phyloP scores from a whole-genome alignment of 2,113 vertebrate genomes.

The Callaeas wilsoni region DNA sequence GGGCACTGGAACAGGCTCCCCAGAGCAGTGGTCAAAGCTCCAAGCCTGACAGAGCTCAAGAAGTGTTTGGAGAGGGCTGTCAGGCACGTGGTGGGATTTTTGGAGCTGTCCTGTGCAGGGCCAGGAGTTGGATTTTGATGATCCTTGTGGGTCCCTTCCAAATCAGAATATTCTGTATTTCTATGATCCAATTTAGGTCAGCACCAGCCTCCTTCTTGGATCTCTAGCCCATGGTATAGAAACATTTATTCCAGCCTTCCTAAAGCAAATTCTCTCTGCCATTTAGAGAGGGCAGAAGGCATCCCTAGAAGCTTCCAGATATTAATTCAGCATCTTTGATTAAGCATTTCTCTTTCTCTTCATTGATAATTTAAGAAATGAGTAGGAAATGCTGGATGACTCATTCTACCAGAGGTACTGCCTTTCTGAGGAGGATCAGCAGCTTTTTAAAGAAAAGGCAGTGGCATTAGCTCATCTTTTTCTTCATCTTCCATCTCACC shows the following conservation, averaged over 20 bases:
- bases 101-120: neutral
- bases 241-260: neutral
- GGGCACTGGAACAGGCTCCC: neutral
- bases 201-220: neutral
- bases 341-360: neutral
- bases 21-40: neutral
- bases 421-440: constrained; percentile 16
- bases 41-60: neutral
- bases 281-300: neutral
- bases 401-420: constrained; percentile 32
- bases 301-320: neutral
- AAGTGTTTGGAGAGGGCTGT: accelerated
- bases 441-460: constrained; percentile 36
- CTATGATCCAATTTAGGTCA: neutral
- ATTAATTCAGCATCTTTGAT: neutral
- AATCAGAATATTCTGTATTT: neutral
- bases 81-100: too few species aligned
- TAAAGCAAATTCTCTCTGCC: neutral
- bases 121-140: neutral
- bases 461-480: neutral
- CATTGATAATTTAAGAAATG: constrained; percentile 41
- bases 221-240: neutral
- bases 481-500: neutral
- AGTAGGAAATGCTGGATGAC: constrained; percentile 42
- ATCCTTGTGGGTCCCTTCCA: neutral